Percentiles rank a stretch among this genome's conserved stretches.
Conservation (phyloP, 1,140 invertebrate species). For the Sarcophaga bullata region DNA sequence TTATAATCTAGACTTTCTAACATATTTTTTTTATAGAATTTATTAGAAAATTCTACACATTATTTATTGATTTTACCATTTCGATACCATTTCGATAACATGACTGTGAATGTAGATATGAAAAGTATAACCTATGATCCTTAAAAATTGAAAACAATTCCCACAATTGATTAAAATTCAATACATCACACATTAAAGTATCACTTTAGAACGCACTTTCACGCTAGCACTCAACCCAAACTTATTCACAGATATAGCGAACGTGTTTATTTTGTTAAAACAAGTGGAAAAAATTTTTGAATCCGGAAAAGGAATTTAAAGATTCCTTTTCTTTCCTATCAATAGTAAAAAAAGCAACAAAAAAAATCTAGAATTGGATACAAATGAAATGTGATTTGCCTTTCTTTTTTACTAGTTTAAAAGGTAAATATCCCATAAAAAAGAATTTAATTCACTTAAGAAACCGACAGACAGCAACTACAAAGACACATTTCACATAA, state of each 20-base stretch:
- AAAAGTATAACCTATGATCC: too few species aligned
- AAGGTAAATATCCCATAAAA: conserved; percentile 24
- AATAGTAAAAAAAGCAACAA: not conserved
- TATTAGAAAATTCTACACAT: too few species aligned
- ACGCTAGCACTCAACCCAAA: not conserved
- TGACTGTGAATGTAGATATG: too few species aligned
- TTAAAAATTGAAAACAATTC: not conserved
- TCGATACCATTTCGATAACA: too few species aligned
- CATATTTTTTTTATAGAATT: too few species aligned
- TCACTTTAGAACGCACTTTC: not conserved
- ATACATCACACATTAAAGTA: conserved; percentile 31
- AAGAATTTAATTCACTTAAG: conserved; percentile 21
- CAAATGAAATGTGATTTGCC: not conserved
- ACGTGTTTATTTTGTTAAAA: conserved; percentile 40
- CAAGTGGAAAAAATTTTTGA: not conserved
- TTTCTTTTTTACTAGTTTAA: not conserved
- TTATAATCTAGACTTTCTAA: too few species aligned
- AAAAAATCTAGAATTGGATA: not conserved
- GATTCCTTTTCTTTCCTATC: conserved; percentile 5
- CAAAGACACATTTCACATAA: not conserved
- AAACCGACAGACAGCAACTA: not conserved
- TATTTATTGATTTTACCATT: too few species aligned
- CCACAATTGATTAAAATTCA: conserved; percentile 39
- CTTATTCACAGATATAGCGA: not conserved
- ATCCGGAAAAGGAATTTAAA: too few species aligned